Evolutionary conservation across 2,113 vertebrate species (phyloP).

Genomic region (Hippocampus abdominalis): DNA sequence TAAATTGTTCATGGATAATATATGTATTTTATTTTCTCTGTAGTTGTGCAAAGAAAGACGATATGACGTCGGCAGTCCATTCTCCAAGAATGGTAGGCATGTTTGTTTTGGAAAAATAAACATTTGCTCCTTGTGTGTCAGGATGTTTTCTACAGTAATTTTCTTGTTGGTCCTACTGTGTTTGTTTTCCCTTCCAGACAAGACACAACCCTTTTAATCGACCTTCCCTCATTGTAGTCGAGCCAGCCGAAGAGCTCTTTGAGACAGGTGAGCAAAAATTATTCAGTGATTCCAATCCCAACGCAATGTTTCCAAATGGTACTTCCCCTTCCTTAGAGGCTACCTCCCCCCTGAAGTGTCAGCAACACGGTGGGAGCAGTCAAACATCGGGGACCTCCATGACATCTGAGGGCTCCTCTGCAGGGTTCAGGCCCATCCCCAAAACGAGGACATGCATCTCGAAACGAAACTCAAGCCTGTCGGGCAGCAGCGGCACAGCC

Average conservation of each 20-base stretch:
- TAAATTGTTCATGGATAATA: not conserved
- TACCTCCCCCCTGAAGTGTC: slow-evolving; percentile 52
- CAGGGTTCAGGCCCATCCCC: slow-evolving; percentile 76
- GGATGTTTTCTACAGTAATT: not conserved
- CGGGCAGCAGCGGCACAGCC: slow-evolving; percentile 53
- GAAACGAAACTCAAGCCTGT: slow-evolving; percentile 43
- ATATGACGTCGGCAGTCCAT: slow-evolving; percentile 16
- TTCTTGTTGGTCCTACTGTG: not conserved
- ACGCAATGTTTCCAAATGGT: not conserved
- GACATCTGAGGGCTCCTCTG: slow-evolving; percentile 47
- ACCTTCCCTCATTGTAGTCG: slow-evolving; percentile 52
- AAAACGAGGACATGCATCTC: slow-evolving; percentile 81
- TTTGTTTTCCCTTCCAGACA: slow-evolving; percentile 60
- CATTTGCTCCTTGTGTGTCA: not conserved
- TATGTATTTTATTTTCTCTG: not conserved
- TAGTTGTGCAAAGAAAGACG: slow-evolving; percentile 52
- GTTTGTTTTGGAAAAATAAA: not conserved
- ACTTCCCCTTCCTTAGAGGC: slow-evolving; percentile 62
- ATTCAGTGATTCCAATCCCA: not conserved
- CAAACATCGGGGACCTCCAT: slow-evolving; percentile 47
- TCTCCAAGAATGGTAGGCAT: slow-evolving; percentile 61
- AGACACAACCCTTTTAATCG: slow-evolving; percentile 91
- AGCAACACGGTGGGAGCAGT: slow-evolving; percentile 39
- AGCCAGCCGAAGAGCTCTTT: slow-evolving; percentile 49
- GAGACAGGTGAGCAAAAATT: slow-evolving; percentile 63